These are phyloP conservation scores for Patella ulyssiponensis DNA, from an alignment of 2,888 invertebrate species.

Conservation along the genomic window DNA sequence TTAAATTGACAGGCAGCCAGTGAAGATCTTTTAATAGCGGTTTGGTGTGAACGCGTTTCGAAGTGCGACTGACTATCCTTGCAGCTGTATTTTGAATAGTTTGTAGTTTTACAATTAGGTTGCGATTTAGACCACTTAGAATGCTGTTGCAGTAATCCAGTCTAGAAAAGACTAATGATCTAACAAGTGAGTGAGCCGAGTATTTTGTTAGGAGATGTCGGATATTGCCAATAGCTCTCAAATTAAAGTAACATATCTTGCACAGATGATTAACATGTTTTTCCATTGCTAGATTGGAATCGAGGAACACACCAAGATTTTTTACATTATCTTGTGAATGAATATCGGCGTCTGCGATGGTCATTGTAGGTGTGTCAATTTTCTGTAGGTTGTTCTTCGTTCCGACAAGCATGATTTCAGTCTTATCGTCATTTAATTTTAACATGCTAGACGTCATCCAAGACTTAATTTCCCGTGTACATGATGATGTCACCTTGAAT, in stretches of 20 bases:
- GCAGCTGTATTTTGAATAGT: too few species aligned
- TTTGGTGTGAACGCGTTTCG: too few species aligned
- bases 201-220: too few species aligned
- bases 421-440: constrained; percentile 28
- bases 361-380: not conserved
- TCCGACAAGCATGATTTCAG: constrained; percentile 15
- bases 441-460: constrained; percentile 32
- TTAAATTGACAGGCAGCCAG: too few species aligned
- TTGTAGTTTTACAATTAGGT: not conserved
- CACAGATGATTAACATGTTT: constrained; percentile 22
- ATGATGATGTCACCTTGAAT: too few species aligned
- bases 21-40: too few species aligned
- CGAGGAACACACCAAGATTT: constrained; percentile 29
- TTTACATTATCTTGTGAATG: not conserved
- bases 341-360: not conserved
- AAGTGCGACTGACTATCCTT: too few species aligned
- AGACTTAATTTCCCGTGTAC: too few species aligned
- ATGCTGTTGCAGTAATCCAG: not conserved
- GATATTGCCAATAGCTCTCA: too few species aligned
- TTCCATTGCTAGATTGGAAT: constrained; percentile 25
- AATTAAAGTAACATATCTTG: not conserved
- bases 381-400: not conserved
- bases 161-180: not conserved
- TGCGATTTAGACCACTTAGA: not conserved
- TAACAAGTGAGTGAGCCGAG: too few species aligned